Base-by-base conservation (phyloP, 2,797 vertebrate species). In the Bradypus variegatus region DNA sequence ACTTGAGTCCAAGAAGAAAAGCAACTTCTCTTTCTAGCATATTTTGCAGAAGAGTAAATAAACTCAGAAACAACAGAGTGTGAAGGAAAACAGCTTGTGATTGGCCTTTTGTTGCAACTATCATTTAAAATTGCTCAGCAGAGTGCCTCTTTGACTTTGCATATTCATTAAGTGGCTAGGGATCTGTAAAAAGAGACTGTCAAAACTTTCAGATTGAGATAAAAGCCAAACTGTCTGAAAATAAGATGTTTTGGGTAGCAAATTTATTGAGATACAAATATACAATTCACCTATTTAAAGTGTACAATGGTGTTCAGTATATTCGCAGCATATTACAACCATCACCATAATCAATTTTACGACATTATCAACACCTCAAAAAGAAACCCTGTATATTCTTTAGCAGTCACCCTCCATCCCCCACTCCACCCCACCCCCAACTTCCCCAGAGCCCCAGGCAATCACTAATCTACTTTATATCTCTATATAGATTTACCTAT, bases 1-100 rank as follows among this genome's bases (percentile, higher is more conserved):
- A 87, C 65, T 87, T 82, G 64, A 65, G 65, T 90, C 19, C 76
- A 90, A 83, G 19, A 88, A 65, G 84, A 94, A 65, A 91, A 88
- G 33, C 10, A 64, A 84, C 13, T 82, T 90, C 38, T 82, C 58
- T 76, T 90, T 92, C 76, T 79, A 86, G 70, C 53, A 60, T 23
- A 50, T 62, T 90, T 79, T 92, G 58, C 55, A 83, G 87, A 50
- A 76, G 25, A 38, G 8, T 77, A 64, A 88, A 62, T 79, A 55
- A 60, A 88, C 81, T 70, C 41, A 76, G 84, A 86, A 85, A 88
- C 73, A 73, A 88, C 36, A 83, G n/a, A 55, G 64, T 48, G 67
- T 33, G 23, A 64, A 85, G 76, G 41, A 90, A 29, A 83, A 65
- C 29, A 65, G 45, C 53, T 89, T 69, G 45, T 70, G 38, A 33